Percentiles rank a stretch among this genome's conserved stretches.
Conservation (phyloP, 1,140 invertebrate species). For the Vanessa tameamea region DNA sequence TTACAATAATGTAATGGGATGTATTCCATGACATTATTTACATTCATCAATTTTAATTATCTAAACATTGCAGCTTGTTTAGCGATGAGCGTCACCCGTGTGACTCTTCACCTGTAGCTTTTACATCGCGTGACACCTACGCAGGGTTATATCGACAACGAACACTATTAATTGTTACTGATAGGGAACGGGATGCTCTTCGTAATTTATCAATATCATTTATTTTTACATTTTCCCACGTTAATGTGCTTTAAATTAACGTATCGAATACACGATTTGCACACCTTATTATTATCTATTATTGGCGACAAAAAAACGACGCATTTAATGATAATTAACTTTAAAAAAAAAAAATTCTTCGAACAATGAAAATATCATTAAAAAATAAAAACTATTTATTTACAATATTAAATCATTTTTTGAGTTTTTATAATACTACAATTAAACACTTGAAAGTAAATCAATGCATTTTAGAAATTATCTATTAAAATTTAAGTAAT, state of each 20-base stretch:
- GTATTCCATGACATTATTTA: too few relatives aligned
- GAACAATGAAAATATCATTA: too few relatives aligned
- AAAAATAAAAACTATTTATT: too few relatives aligned
- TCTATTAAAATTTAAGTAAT: too few relatives aligned
- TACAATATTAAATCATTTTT: too few relatives aligned
- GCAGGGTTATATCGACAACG: conserved; percentile 40
- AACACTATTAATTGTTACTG: conserved; percentile 45
- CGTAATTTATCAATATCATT: conserved; percentile 36
- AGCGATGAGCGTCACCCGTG: conserved; percentile 49
- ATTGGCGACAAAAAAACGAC: too few relatives aligned
- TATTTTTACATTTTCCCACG: conserved; percentile 29
- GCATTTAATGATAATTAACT: too few relatives aligned
- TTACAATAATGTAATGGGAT: too few relatives aligned
- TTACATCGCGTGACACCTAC: conserved; percentile 49
- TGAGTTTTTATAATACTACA: too few relatives aligned
- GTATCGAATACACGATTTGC: not conserved
- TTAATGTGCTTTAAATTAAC: conserved; percentile 13
- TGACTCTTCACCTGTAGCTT: conserved; percentile 58
- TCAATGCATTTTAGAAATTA: too few relatives aligned
- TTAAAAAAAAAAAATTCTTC: too few relatives aligned
- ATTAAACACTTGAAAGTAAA: too few relatives aligned
- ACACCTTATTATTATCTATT: not conserved
- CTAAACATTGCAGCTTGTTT: conserved; percentile 19
- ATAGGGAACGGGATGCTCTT: conserved; percentile 36
- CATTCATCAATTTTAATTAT: not conserved